Evolutionary conservation across 2,888 invertebrate genomes (phyloP), one percentile per base, ranked within the genome.

Genomic region (Lasioglossum figueresi): DNA sequence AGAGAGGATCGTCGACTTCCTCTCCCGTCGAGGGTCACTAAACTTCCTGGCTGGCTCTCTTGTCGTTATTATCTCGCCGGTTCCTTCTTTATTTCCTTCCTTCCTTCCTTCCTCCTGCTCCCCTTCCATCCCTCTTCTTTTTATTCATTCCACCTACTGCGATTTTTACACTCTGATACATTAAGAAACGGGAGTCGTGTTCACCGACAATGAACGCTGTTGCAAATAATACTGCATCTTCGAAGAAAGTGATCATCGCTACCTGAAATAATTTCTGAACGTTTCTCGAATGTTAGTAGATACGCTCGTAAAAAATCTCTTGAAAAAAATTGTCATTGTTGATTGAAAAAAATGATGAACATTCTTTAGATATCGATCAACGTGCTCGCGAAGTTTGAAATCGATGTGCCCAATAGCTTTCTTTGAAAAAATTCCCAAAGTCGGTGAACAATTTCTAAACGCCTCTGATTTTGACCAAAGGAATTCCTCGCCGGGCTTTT

Each of bases 31-130:
- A 81, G 73, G 81, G 45, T 80, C 82, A 45, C 75, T 76, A 78
- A 83, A 76, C 79, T 79, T 77, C 59, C 56, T 63, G 76, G 59
- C 59, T 63, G 37, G 71, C 66, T 75, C 40, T 23, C 34, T 43
- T 68, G 45, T 76, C 66, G 56, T 82, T 59, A 80, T 83, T 80
- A 77, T 84, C 84, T 63, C 73, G 80, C 63, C 63, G 37, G 45
- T 59, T 76, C 16, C 45, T 71, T 31, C 66, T 68, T 68, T 23
- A 34, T 68, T 68, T 68, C 19, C 37, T 68, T 37, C 68, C 73
- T 48, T 72, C 45, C 45, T 72, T 63, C 31, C 31, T 52, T 52
- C 43, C n/a, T 59, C 23, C 40, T n/a, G 59, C 31, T 34, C 72
- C 31, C 43, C 63, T 27, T 23, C 56, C 56, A 56, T 19, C 31